Percentiles rank a stretch among this genome's conserved stretches.
phyloP scores from a whole-genome alignment of 2,797 vertebrate genomes.

The Coilia nasus region DNA sequence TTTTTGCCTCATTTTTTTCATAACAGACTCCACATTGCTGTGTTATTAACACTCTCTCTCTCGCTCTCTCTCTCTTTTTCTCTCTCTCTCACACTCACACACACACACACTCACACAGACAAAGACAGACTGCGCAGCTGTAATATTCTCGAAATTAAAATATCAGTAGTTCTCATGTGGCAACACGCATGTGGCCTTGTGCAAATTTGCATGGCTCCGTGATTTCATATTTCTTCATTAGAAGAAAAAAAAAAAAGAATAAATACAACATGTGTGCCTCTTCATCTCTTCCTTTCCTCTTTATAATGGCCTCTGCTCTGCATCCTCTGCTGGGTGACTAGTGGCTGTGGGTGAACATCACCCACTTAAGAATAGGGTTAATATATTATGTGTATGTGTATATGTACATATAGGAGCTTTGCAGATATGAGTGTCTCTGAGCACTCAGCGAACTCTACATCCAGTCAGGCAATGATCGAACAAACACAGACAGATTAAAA shows the following conservation, averaged over 20 bases:
- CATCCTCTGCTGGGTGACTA: not conserved
- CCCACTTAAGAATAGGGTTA: not conserved
- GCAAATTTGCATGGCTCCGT: not conserved
- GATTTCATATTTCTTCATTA: slow-evolving; percentile 22
- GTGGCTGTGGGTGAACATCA: not conserved
- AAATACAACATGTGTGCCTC: not conserved
- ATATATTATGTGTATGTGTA: no score
- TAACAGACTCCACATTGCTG: slow-evolving; percentile 27
- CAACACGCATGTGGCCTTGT: not conserved
- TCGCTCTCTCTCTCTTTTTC: not conserved
- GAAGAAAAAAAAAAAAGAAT: not conserved
- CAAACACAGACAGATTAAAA: slow-evolving; percentile 45
- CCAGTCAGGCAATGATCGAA: slow-evolving; percentile 21
- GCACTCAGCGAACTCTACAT: slow-evolving; percentile 36
- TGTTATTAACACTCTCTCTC: slow-evolving; percentile 55
- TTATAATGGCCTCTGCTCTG: not conserved
- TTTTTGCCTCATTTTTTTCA: slow-evolving; percentile 27
- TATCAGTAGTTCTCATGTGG: not conserved
- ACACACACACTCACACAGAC: not conserved
- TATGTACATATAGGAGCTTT: not conserved
- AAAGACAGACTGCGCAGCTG: not conserved
- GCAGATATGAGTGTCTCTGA: slow-evolving; percentile 33
- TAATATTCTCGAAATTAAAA: slow-evolving; percentile 11
- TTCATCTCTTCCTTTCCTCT: not conserved
- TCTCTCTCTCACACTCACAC: not conserved